Conservation (phyloP, 2,888 invertebrate genomes). For the Agriotes lineatus region DNA sequence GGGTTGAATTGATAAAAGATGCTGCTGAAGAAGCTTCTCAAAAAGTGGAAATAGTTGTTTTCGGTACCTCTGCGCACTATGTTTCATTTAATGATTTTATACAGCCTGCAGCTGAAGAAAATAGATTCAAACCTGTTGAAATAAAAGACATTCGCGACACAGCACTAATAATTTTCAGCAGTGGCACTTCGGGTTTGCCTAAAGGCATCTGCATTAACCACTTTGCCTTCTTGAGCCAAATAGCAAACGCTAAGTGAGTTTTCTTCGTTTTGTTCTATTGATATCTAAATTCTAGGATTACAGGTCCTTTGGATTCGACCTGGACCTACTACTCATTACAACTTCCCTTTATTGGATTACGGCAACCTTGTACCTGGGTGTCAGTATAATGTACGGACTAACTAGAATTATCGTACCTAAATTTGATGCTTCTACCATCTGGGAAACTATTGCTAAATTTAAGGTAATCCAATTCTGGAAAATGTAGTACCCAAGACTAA, state of each 20-base stretch:
- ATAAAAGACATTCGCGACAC: constrained; percentile 43
- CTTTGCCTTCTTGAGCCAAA: constrained; percentile 27
- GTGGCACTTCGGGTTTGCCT: constrained; percentile 54
- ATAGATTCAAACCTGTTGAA: constrained; percentile 43
- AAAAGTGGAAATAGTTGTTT: constrained; percentile 55
- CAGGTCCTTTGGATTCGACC: constrained; percentile 44
- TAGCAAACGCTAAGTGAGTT: constrained; percentile 1
- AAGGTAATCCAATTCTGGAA: constrained; percentile 50
- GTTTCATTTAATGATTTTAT: constrained; percentile 49
- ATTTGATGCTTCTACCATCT: constrained; percentile 52
- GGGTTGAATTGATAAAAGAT: constrained; percentile 45
- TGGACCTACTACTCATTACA: constrained; percentile 47
- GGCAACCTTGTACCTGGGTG: constrained; percentile 49
- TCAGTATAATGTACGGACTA: constrained; percentile 49
- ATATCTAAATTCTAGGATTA: too few species aligned
- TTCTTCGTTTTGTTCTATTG: too few species aligned
- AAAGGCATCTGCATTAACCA: constrained; percentile 52
- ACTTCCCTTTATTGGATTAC: constrained; percentile 61
- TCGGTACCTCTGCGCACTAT: constrained; percentile 51
- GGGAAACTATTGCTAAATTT: constrained; percentile 57
- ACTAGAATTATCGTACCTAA: constrained; percentile 51
- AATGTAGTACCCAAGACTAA: too few species aligned
- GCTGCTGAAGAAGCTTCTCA: constrained; percentile 46
- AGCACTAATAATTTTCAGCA: constrained; percentile 50
- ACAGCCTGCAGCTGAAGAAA: constrained; percentile 45